phyloP scores from a whole-genome alignment of 2,888 invertebrate species.

The Pediacus dermestoides region DNA sequence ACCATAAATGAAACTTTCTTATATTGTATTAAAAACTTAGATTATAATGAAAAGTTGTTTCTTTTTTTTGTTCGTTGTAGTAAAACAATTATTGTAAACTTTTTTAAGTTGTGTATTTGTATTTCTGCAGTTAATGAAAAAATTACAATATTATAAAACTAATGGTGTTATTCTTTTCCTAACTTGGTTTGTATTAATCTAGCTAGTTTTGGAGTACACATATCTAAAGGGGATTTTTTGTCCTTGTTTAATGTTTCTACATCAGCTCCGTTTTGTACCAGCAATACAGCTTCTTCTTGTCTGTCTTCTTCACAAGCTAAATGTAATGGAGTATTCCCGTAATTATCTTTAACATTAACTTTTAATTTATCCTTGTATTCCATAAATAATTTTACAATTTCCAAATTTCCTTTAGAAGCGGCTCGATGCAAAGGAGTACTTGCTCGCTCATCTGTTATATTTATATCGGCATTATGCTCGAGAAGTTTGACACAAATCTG shows the following conservation, averaged over 20 bases:
- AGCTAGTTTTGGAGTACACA: slow-evolving; percentile 42
- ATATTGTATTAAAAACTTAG: slow-evolving; percentile 2
- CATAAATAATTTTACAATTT: slow-evolving; percentile 65
- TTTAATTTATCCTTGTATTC: slow-evolving; percentile 53
- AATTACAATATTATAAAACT: too few species aligned
- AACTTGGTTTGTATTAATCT: slow-evolving; percentile 25
- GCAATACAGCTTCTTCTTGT: slow-evolving; percentile 61
- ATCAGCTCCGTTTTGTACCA: slow-evolving; percentile 65
- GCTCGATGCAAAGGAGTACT: slow-evolving; percentile 78
- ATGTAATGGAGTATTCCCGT: slow-evolving; percentile 77
- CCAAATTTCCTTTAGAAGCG: slow-evolving; percentile 69
- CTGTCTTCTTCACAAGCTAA: slow-evolving; percentile 79
- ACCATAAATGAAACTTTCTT: too few species aligned
- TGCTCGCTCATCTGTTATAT: slow-evolving; percentile 63
- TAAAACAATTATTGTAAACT: too few species aligned
- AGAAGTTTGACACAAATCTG: slow-evolving; percentile 68
- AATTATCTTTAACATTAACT: slow-evolving; percentile 62
- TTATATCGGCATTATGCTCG: slow-evolving; percentile 64
- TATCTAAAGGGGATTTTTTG: slow-evolving; percentile 63
- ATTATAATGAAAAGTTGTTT: neutral
- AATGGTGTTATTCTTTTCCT: too few species aligned
- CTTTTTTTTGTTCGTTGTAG: neutral
- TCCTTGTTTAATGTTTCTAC: slow-evolving; percentile 61
- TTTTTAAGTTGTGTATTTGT: too few species aligned
- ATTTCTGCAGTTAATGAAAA: too few species aligned